Base-by-base conservation (phyloP, 2,113 vertebrate genomes). In the Vidua macroura region DNA sequence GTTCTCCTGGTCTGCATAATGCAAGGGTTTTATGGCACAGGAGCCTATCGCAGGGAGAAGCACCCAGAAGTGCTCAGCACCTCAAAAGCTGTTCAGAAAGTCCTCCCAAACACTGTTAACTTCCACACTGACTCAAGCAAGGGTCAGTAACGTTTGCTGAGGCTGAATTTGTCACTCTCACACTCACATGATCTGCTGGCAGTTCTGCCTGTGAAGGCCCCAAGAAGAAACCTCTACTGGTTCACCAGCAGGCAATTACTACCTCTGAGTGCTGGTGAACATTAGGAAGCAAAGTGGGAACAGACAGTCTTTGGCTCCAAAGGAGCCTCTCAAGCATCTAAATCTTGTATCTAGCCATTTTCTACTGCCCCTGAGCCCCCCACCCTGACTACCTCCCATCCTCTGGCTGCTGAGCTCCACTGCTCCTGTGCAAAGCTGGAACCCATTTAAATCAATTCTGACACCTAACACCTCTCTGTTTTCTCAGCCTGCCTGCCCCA, bases 391-490 rank as follows among this genome's bases (percentile, higher is more conserved):
- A 49, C 83, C 67, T 95, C 74, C 35, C 83, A 66, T 56, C 48
- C 16, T 82, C 41, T 25, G 15, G 10, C n/a, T 96, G 73, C 58
- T 86, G 95, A 96, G 93, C 88, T 91, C 83, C 83, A 80, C 37
- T 16, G 15, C 83, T 82, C 73, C 63, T 1, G 3, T 9, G 10
- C 63, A 93, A 78, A 91, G 76, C 84, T 94, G 78, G 75, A 96
- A 86, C 69, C 96, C 86, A 91, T 97, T 97, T 97, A 97, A 98
- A 98, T 98, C 95, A 97, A 74, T 90, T 66, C 88, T 96, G 97
- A 98, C 97, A 98, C 83, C 93, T 95, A 94, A 96, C 93, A 93
- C 97, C 96, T 98, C 96, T 95, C 95, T 97, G 94, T 96, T 96
- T 97, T 97, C 92, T 96, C 96, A 96, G 97, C 80, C 96, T 93